Percentiles rank a stretch among this genome's conserved stretches.
Conservation (phyloP, 64 coral and sea anemone genomes). For the Montipora cactus region DNA sequence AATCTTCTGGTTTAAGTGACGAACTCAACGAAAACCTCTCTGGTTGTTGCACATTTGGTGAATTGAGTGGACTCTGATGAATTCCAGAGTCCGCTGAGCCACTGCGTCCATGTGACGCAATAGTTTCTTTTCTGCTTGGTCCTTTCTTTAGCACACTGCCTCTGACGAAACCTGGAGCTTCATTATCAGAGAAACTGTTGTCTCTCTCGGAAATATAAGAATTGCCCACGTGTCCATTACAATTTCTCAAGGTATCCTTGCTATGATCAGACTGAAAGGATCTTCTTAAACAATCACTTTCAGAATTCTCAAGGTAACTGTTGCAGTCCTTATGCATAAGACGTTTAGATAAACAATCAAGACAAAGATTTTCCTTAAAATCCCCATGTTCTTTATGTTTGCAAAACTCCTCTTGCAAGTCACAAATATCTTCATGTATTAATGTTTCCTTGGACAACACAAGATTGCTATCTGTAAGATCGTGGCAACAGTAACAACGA, state of each 20-base stretch:
- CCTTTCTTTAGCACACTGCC: not conserved
- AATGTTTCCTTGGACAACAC: conserved; percentile 18
- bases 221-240: not conserved
- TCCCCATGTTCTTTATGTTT: not conserved
- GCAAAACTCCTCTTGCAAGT: not conserved
- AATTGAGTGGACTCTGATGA: conserved; percentile 63
- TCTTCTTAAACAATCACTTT: not conserved
- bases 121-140: conserved; percentile 16
- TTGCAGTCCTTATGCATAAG: not conserved
- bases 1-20: conserved; percentile 23
- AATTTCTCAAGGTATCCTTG: not conserved
- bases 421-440: conserved; percentile 49
- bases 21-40: conserved; percentile 15
- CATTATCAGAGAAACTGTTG: conserved; percentile 63
- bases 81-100: conserved; percentile 85
- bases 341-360: not conserved
- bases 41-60: conserved; percentile 36
- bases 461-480: not conserved
- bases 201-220: conserved; percentile 48
- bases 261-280: not conserved
- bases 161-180: conserved; percentile 23
- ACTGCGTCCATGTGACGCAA: conserved; percentile 80
- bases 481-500: conserved; percentile 84
- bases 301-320: not conserved
- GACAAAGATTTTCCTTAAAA: not conserved